Percentiles rank a stretch among this genome's conserved stretches.
Evolutionary conservation across 2,888 invertebrate species (phyloP).

Genomic region (Coelinius sp.): DNA sequence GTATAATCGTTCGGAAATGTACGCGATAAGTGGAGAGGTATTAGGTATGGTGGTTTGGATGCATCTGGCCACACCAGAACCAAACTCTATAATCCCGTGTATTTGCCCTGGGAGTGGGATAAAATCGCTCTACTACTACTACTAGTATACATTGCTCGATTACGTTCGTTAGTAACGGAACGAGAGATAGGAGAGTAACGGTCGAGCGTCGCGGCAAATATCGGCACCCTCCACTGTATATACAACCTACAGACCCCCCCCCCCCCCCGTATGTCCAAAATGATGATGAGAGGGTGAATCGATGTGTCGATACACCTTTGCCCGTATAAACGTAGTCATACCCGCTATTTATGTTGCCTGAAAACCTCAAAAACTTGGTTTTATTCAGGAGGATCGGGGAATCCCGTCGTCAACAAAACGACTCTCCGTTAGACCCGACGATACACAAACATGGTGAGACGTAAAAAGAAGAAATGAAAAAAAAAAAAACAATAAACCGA

Average conservation of each 20-base stretch:
- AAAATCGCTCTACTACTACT: conserved; percentile 18
- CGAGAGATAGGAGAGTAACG: conserved; percentile 35
- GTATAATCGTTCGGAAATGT: neutral
- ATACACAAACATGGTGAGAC: conserved; percentile 33
- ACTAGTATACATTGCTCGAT: conserved; percentile 29
- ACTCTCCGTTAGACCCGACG: conserved; percentile 20
- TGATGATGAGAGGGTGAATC: neutral
- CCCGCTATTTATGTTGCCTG: neutral
- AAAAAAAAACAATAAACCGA: conserved; percentile 48
- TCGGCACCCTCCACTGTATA: conserved; percentile 23
- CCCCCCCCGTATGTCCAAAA: conserved; percentile 31
- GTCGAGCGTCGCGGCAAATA: conserved; percentile 29
- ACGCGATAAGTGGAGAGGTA: neutral
- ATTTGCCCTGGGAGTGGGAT: neutral
- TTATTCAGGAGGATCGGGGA: conserved; percentile 24
- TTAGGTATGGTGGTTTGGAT: neutral
- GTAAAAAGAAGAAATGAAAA: conserved; percentile 16
- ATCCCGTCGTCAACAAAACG: conserved; percentile 21
- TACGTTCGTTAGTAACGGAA: conserved; percentile 40
- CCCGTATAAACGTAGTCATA: neutral
- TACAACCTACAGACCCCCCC: neutral
- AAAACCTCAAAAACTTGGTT: neutral
- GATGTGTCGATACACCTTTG: neutral
- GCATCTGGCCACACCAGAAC: conserved; percentile 9
- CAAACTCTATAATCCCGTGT: conserved; percentile 21